Evolutionary conservation across 2,888 invertebrate genomes (phyloP), one percentile per base, ranked within the genome.

Genomic region (Aspidapion aeneum): DNA sequence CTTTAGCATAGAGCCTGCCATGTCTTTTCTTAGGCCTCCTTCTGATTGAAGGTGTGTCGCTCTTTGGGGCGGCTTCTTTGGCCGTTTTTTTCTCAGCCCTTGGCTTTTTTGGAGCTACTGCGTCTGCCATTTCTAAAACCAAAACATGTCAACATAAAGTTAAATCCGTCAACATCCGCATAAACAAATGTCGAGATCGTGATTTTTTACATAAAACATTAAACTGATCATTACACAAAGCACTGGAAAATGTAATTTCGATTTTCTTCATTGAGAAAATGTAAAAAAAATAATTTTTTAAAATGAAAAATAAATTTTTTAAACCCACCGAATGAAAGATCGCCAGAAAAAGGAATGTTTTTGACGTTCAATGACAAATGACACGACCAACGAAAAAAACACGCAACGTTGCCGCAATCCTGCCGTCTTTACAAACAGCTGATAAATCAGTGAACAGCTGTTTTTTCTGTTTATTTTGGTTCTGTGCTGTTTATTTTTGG

Each of bases 1-100:
- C 97, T 82, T 97, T 97, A n/a, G 95, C 94, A 77, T 97, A 98
- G 57, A 98, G 85, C 74, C 97, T 87, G 64, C 94, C 94, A 78
- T 92, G 92, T 68, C 92, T 80, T 73, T 84, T 84, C 66, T 81
- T 73, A 72, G 86, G 78, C 62, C 84, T 79, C 59, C 70, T 77
- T 64, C 68, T 71, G 5, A 64, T 58, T 80, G 69, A 83, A 82
- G 56, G 83, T 84, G 82, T 21, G 82, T 83, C 66, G 82, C 84
- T 55, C 22, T 50, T n/a, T 19, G 67, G 50, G 49, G 80, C 86
- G 49, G 66, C 64, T 57, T 70, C 69, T 51, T 72, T 71, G 19
- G 67, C 61, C 5, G 69, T 84, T 83, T 79, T 86, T 84, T 51
- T 82, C 77, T 87, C 87, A 48, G 82, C 78, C 77, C 86, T 86